These are phyloP conservation scores for Monopis laevigella DNA, from an alignment of 2,888 invertebrate genomes.

Conservation along the genomic window DNA sequence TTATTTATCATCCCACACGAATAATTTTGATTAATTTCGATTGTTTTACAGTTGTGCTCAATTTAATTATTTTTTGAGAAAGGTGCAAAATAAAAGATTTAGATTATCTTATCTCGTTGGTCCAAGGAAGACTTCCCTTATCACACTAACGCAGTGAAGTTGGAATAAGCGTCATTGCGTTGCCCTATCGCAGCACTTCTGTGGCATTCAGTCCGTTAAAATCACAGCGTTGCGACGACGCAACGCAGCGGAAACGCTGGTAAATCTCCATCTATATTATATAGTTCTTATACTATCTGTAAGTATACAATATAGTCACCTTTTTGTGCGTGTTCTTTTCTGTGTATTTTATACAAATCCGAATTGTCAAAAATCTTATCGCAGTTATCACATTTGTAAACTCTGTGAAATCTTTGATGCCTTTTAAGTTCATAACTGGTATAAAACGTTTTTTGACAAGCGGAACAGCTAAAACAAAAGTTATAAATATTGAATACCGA, in stretches of 20 bases:
- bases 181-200: too few relatives aligned
- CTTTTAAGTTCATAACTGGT: constrained; percentile 49
- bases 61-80: too few relatives aligned
- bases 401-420: constrained; percentile 55
- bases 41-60: too few relatives aligned
- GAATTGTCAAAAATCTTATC: constrained; percentile 51
- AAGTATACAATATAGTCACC: constrained; percentile 26
- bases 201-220: too few relatives aligned
- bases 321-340: constrained; percentile 37
- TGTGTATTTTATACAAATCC: constrained; percentile 54
- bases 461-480: constrained; percentile 51
- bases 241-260: not conserved
- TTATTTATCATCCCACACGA: too few relatives aligned
- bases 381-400: constrained; percentile 58
- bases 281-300: not conserved
- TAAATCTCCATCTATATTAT: not conserved
- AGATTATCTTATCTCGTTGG: too few relatives aligned
- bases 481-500: not conserved
- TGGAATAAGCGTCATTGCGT: too few relatives aligned
- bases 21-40: too few relatives aligned
- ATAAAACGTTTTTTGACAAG: constrained; percentile 59
- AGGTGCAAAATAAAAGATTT: too few relatives aligned
- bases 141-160: too few relatives aligned
- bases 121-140: too few relatives aligned
- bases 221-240: not conserved